Evolutionary conservation across 2,888 invertebrate species (phyloP), one percentile per base, ranked within the genome.

Genomic region (Chrysolina haemoptera): DNA sequence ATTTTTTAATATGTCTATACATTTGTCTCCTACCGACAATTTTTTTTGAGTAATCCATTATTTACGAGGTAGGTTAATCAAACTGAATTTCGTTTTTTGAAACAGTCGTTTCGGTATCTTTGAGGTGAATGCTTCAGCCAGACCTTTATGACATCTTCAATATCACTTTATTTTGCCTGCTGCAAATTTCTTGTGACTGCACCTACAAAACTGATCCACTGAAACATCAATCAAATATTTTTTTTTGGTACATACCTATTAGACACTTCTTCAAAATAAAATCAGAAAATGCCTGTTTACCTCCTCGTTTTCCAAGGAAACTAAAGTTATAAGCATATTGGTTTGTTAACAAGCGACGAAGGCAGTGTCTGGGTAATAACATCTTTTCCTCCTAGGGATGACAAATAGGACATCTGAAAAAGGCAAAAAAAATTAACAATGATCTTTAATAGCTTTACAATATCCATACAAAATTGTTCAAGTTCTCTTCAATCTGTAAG

Each of bases 261-360:
- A n/a, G 18, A 55, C 55, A 55, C 55, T 69, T 69, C 22, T 62
- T 69, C 40, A 69, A 69, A 18, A 43, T 62, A 12, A 69, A 69
- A 14, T 69, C 69, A 62, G 62, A 20, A 62, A 69, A 69, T 43
- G 69, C 46, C 22, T 69, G 62, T 43, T 69, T 62, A 9, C 40
- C 69, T 41, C 35, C 12, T 53, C 53, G 43, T 11, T 27, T 67
- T 35, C 67, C 67, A 10, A 67, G 50, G 16, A 27, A 67, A 53
- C 67, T 67, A 16, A 67, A 67, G 14, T 67, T 50, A 40, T 27
- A 50, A 22, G 67, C 50, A 20, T 50, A 53, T 35, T 68, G 35
- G 35, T 68, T 68, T 40, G 55, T 27, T 27, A 53, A 68, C 22
- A 35, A 43, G 12, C 43, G 27, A 27, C 27, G 27, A 27, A 27